Evolutionary conservation across 2,797 vertebrate species (phyloP).

Genomic region (Glyptemys insculpta): DNA sequence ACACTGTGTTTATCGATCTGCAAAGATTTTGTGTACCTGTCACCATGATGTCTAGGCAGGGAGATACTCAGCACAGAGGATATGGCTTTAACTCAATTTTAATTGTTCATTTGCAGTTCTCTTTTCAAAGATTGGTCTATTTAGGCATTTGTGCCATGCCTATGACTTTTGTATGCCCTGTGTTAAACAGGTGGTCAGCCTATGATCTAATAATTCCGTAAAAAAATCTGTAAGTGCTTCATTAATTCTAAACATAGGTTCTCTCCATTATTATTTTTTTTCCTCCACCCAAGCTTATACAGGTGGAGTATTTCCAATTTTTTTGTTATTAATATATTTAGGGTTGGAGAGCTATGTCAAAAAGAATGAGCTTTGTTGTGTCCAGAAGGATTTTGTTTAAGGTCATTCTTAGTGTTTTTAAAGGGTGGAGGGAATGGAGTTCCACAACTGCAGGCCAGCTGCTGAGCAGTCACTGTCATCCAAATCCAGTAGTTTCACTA

Average conservation of each 20-base stretch:
- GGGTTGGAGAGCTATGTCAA: background rate
- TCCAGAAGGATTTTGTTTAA: background rate
- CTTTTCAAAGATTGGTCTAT: background rate
- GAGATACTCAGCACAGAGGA: background rate
- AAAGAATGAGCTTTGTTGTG: background rate
- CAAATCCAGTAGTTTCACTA: accelerated
- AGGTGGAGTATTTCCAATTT: background rate
- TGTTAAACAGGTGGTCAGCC: background rate
- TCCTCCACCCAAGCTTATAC: background rate
- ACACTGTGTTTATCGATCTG: background rate
- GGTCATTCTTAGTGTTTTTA: background rate
- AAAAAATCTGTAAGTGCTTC: background rate
- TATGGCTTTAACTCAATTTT: background rate
- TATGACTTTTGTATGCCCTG: background rate
- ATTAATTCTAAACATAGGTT: background rate
- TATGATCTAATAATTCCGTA: background rate
- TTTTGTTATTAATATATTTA: background rate
- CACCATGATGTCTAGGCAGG: background rate
- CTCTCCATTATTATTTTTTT: background rate
- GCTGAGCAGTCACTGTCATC: background rate
- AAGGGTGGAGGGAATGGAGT: background rate
- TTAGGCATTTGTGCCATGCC: background rate
- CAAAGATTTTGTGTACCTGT: background rate
- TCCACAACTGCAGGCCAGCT: background rate
- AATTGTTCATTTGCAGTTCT: background rate